A percentile compares a stretch with the other conserved stretches of the same genome.
These are phyloP conservation scores for Coreoperca whiteheadi DNA, from an alignment of 2,113 vertebrate species.

Conservation along the genomic window DNA sequence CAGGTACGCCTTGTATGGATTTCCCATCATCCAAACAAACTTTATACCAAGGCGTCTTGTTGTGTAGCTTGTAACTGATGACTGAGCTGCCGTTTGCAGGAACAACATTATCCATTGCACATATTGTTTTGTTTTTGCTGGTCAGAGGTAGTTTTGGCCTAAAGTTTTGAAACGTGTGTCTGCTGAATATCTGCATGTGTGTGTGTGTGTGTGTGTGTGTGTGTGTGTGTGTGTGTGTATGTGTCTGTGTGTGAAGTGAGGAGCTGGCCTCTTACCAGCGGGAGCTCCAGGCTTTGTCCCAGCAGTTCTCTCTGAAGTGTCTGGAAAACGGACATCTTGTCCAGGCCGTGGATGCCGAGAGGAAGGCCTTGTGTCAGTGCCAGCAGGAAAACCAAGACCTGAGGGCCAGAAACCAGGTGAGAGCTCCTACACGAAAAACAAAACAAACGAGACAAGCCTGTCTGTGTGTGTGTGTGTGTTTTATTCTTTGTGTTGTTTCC, in stretches of 20 bases:
- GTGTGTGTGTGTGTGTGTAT: neutral
- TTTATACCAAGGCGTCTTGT: neutral
- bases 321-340: constrained; percentile 79
- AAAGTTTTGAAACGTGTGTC: neutral
- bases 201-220: neutral
- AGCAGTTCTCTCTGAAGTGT: constrained; percentile 82
- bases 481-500: too few species aligned
- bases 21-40: neutral
- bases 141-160: neutral
- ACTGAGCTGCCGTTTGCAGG: neutral
- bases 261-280: constrained; percentile 80
- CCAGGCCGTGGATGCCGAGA: constrained; percentile 82
- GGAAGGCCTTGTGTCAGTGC: constrained; percentile 78
- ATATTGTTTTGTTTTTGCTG: neutral
- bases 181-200: neutral
- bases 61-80: neutral
- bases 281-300: constrained; percentile 81
- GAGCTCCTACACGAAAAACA: too few species aligned
- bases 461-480: too few species aligned
- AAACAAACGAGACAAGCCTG: too few species aligned
- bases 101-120: neutral
- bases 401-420: constrained; percentile 80
- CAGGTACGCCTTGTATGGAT: constrained; percentile 58
- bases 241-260: constrained; percentile 64
- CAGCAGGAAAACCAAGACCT: constrained; percentile 83